Conservation (phyloP, 2,113 vertebrate species). For the Crotophaga sulcirostris region DNA sequence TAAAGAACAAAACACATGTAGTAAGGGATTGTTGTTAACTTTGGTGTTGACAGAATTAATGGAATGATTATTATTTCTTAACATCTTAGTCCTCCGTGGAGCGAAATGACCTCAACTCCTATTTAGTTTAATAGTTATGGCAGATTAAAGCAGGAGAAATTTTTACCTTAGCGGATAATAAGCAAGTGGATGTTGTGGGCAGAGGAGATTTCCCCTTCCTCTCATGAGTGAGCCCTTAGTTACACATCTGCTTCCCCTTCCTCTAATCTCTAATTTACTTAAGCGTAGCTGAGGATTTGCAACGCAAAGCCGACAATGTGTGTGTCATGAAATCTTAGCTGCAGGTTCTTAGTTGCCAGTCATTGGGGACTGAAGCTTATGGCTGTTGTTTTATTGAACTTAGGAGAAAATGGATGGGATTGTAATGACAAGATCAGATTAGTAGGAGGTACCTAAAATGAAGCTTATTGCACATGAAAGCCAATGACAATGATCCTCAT, state of each 20-base stretch:
- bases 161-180: neutral
- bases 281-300: constrained; percentile 27
- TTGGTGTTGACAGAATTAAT: neutral
- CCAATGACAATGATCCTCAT: neutral
- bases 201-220: neutral
- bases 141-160: neutral
- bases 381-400: neutral
- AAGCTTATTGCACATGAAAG: neutral
- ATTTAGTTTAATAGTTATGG: neutral
- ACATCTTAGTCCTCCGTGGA: neutral
- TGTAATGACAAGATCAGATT: neutral
- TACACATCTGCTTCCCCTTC: constrained; percentile 36
- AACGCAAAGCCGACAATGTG: neutral
- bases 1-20: neutral
- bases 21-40: neutral
- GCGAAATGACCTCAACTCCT: neutral
- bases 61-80: neutral
- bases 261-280: constrained; percentile 34
- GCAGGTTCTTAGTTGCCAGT: neutral
- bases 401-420: constrained; percentile 6
- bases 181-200: neutral
- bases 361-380: neutral
- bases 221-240: neutral
- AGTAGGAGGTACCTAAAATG: neutral
- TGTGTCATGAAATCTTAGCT: constrained; percentile 16